phyloP scores from a whole-genome alignment of 2,113 vertebrate genomes.

The Leptocoma aspasia region DNA sequence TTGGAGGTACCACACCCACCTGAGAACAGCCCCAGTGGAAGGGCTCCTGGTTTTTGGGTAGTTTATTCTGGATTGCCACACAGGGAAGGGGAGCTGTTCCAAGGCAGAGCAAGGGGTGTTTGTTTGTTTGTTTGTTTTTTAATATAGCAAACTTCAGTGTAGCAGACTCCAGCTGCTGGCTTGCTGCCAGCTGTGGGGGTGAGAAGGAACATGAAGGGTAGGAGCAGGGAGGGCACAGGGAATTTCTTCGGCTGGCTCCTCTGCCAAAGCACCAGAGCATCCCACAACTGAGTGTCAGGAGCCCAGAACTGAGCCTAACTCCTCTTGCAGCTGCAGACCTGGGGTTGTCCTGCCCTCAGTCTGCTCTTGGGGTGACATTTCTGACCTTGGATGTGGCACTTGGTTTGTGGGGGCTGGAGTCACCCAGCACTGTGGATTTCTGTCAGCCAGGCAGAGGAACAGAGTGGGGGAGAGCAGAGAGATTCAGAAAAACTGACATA shows the following conservation, averaged over 20 bases:
- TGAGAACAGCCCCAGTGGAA: background rate
- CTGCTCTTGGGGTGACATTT: background rate
- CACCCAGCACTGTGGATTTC: background rate
- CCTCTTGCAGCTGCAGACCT: background rate
- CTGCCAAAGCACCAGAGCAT: background rate
- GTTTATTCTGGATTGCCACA: background rate
- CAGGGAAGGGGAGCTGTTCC: background rate
- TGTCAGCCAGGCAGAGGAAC: background rate
- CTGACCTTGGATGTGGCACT: background rate
- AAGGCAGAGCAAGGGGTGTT: background rate
- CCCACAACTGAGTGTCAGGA: accelerated
- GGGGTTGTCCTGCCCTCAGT: background rate
- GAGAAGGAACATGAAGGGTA: background rate
- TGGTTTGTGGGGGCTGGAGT: background rate
- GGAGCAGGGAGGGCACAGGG: background rate
- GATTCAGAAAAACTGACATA: background rate
- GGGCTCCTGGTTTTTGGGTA: background rate
- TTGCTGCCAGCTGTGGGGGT: background rate
- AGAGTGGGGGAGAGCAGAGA: background rate
- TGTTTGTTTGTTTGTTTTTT: background rate
- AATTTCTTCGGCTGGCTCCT: background rate
- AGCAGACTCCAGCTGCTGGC: background rate
- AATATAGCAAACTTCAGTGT: accelerated
- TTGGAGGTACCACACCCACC: background rate
- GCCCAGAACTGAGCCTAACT: background rate